These are phyloP conservation scores for Tiliacea citrago DNA, from an alignment of 2,888 invertebrate genomes.

Conservation along the genomic window DNA sequence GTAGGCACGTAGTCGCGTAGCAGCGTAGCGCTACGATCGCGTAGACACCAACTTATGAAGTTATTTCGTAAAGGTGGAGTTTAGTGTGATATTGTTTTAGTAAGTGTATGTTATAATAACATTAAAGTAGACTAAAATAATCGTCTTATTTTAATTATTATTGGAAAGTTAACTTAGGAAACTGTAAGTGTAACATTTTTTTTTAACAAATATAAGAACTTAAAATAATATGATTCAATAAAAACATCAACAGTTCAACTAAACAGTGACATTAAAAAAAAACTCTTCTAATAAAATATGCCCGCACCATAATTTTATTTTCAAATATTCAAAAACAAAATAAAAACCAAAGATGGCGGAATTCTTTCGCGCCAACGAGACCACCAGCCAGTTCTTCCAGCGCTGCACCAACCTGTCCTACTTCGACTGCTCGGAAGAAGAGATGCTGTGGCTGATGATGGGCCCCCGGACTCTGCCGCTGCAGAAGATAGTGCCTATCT, in stretches of 20 bases:
- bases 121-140: not conserved
- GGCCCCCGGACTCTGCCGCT: slow-evolving; percentile 92
- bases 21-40: slow-evolving; percentile 58
- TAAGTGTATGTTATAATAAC: not conserved
- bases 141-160: not conserved
- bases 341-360: slow-evolving; percentile 63
- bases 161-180: not conserved
- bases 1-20: slow-evolving; percentile 65
- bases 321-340: not conserved
- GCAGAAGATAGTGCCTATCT: slow-evolving; percentile 90
- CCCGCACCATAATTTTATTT: not conserved
- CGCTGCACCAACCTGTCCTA: slow-evolving; percentile 85
- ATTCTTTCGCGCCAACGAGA: slow-evolving; percentile 80
- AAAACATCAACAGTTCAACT: not conserved
- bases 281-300: slow-evolving; percentile 2
- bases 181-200: not conserved
- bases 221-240: not conserved
- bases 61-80: slow-evolving; percentile 3
- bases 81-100: not conserved
- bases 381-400: slow-evolving; percentile 72
- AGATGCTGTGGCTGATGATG: slow-evolving; percentile 90
- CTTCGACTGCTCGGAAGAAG: slow-evolving; percentile 91
- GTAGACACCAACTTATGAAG: slow-evolving; percentile 50
- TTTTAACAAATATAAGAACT: not conserved
- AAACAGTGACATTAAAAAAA: not conserved